Percentiles rank a stretch among this genome's conserved stretches.
These are phyloP conservation scores for Exephanes ischioxanthus DNA, from an alignment of 2,888 invertebrate genomes.

Conservation along the genomic window DNA sequence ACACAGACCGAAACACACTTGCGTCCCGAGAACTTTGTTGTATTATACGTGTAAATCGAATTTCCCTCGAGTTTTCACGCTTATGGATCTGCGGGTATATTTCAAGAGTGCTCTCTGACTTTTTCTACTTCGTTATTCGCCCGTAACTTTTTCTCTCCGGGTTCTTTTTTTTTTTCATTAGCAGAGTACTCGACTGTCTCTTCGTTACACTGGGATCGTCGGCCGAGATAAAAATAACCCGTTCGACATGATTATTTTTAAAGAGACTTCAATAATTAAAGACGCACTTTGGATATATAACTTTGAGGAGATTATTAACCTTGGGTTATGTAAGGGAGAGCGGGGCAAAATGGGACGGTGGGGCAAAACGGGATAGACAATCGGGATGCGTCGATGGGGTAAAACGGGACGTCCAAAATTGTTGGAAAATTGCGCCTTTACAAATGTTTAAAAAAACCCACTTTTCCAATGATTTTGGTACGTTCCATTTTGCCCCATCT, in stretches of 20 bases:
- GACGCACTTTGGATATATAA: not conserved
- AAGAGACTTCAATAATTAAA: not conserved
- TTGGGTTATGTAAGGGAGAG: not conserved
- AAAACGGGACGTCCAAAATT: too few species aligned
- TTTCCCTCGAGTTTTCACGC: constrained; percentile 12
- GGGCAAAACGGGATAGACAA: too few species aligned
- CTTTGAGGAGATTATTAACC: not conserved
- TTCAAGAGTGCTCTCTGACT: constrained; percentile 42
- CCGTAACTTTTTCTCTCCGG: not conserved
- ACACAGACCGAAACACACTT: not conserved
- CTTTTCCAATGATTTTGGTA: too few species aligned
- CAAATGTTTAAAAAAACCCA: too few species aligned
- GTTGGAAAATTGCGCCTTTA: too few species aligned
- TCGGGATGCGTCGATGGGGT: too few species aligned
- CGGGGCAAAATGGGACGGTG: too few species aligned
- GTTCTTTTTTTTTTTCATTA: not conserved
- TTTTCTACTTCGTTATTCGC: constrained; percentile 29
- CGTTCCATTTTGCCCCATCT: too few species aligned
- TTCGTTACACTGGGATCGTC: not conserved
- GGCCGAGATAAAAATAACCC: not conserved
- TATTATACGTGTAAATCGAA: not conserved
- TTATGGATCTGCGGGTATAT: constrained; percentile 46
- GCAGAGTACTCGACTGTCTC: not conserved
- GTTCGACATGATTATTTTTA: not conserved
- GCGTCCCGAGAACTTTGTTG: not conserved